Evolutionary conservation across 2,888 invertebrate species (phyloP).

Genomic region (Heliconius aoede): DNA sequence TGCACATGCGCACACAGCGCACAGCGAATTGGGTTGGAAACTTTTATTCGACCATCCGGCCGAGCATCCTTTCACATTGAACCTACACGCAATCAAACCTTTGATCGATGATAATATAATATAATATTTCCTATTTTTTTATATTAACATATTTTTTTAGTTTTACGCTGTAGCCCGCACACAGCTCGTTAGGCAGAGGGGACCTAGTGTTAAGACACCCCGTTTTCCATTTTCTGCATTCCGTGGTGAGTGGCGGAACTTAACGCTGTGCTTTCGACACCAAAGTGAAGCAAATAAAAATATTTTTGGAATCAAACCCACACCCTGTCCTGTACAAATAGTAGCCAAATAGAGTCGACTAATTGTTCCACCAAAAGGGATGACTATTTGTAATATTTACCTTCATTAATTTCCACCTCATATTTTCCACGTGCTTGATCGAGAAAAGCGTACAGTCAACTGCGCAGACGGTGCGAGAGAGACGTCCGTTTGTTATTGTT

Average conservation of each 20-base stretch:
- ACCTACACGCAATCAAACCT: constrained; percentile 38
- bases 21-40: constrained; percentile 74
- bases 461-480: constrained; percentile 75
- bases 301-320: no score
- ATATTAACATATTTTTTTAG: no score
- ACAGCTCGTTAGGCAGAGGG: no score
- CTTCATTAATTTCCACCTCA: constrained; percentile 52
- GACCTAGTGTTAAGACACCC: no score
- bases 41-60: constrained; percentile 59
- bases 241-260: no score
- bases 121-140: constrained; percentile 25
- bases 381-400: not conserved
- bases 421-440: constrained; percentile 72
- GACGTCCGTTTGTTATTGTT: constrained; percentile 76
- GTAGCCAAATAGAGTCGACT: no score
- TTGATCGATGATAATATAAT: constrained; percentile 33
- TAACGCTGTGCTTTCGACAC: no score
- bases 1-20: no score
- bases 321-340: no score
- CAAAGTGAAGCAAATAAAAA: no score
- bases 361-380: not conserved
- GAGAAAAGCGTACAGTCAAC: constrained; percentile 67
- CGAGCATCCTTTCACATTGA: constrained; percentile 68
- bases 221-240: no score
- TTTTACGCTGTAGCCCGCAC: no score